These are phyloP conservation scores for Herpetotheres cachinnans DNA, from an alignment of 2,113 vertebrate species.

Conservation along the genomic window DNA sequence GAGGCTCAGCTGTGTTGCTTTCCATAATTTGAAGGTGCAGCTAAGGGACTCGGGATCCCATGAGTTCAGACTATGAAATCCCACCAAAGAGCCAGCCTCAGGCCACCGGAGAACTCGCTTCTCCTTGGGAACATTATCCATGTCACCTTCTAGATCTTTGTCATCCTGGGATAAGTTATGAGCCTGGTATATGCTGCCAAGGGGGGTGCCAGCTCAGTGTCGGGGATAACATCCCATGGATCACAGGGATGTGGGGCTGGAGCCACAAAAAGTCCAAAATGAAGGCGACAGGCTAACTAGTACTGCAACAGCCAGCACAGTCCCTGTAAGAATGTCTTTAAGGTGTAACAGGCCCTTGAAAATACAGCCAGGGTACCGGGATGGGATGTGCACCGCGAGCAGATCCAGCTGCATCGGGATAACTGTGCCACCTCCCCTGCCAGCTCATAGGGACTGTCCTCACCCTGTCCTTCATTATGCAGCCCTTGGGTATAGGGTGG, in stretches of 20 bases:
- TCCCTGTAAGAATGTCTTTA: neutral
- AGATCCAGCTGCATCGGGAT: neutral
- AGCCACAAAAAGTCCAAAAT: fast-evolving
- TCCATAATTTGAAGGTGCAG: neutral
- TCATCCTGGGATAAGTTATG: neutral
- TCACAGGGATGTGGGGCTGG: neutral
- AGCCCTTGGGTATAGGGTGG: neutral
- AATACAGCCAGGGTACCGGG: neutral
- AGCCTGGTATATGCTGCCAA: neutral
- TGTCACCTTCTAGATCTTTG: neutral
- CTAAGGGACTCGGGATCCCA: neutral
- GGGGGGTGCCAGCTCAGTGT: neutral
- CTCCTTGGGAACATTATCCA: neutral
- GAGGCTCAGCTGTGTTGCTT: neutral
- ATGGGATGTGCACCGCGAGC: fast-evolving
- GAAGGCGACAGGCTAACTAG: fast-evolving
- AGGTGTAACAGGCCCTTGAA: neutral
- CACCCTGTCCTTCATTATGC: neutral
- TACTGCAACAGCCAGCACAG: neutral
- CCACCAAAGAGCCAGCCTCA: neutral
- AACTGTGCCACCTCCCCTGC: neutral
- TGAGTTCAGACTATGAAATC: neutral
- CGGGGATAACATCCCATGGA: fast-evolving
- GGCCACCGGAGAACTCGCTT: neutral
- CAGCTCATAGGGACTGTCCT: neutral